A percentile compares a stretch with the other conserved stretches of the same genome.
phyloP scores from a whole-genome alignment of 2,113 vertebrate species.

The Etheostoma spectabile region DNA sequence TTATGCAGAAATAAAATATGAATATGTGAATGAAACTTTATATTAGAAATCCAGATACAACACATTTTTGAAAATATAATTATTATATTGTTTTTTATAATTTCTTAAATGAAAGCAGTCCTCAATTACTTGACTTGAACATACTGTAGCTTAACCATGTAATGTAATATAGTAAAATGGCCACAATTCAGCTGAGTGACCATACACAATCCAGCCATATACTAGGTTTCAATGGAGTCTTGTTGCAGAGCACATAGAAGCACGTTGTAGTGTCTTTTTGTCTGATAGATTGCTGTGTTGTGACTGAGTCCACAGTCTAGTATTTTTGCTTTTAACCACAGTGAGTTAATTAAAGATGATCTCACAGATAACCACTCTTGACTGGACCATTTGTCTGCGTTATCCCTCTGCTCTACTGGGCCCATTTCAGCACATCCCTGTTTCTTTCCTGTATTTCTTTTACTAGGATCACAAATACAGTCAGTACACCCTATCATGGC shows the following conservation, averaged over 20 bases:
- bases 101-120: no score
- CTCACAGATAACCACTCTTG: constrained; percentile 62
- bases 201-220: no score
- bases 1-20: no score
- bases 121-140: no score
- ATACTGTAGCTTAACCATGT: no score
- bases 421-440: background rate
- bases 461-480: constrained; percentile 20
- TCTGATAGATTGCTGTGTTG: constrained; percentile 4
- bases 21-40: no score
- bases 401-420: constrained; percentile 20
- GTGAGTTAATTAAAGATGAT: constrained; percentile 69
- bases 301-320: background rate
- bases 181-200: no score
- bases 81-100: no score
- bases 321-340: constrained; percentile 53
- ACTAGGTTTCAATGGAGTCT: no score
- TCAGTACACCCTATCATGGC: background rate
- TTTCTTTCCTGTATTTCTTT: background rate
- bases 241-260: constrained; percentile 22
- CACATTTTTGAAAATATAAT: no score
- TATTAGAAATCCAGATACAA: no score
- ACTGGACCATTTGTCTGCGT: constrained; percentile 46
- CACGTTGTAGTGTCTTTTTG: background rate
- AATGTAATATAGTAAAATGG: no score